phyloP scores from a whole-genome alignment of 2,113 vertebrate genomes.

The Canis aureus region DNA sequence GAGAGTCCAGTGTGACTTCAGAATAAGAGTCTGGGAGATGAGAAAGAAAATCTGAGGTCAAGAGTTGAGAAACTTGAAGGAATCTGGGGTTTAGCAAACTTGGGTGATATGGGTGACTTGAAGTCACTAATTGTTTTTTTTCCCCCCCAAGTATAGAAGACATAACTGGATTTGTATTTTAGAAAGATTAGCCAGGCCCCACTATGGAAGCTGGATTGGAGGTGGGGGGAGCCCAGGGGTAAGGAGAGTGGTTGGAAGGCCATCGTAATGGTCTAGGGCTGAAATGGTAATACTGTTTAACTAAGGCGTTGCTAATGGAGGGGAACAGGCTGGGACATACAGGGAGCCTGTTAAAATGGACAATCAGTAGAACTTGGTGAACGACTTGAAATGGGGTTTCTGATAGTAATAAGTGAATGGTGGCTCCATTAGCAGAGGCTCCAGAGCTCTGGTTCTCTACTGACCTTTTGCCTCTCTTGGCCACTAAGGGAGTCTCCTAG shows the following conservation, averaged over 20 bases:
- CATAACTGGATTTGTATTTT: neutral
- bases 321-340: fast-evolving
- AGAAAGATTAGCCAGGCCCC: neutral
- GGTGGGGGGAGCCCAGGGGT: neutral
- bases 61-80: neutral
- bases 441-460: neutral
- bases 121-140: neutral
- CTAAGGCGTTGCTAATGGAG: neutral
- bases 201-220: neutral
- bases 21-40: neutral
- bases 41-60: neutral
- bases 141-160: neutral
- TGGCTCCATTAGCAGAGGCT: too few species aligned
- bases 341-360: neutral
- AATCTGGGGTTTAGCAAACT: neutral
- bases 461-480: neutral
- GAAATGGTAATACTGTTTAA: neutral
- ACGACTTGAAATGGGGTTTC: neutral
- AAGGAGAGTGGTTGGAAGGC: neutral
- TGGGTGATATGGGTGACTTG: neutral
- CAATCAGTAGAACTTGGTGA: neutral
- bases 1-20: neutral
- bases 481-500: neutral
- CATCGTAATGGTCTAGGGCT: neutral
- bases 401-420: neutral